phyloP scores from a whole-genome alignment of 2,888 invertebrate species.

The Girardia tigrina region DNA sequence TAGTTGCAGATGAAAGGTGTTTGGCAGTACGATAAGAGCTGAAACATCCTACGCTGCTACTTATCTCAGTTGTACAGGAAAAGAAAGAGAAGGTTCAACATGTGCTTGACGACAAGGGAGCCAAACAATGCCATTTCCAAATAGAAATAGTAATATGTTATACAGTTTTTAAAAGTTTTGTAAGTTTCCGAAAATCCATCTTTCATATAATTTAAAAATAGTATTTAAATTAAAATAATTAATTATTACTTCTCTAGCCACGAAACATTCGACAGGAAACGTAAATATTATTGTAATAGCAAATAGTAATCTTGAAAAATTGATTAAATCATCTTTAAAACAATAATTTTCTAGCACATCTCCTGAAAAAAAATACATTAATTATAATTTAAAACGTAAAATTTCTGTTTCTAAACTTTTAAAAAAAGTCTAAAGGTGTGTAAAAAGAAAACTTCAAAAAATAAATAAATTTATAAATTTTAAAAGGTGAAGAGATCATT shows the following conservation, averaged over 20 bases:
- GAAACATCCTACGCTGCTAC: no score
- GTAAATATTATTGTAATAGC: slow-evolving; percentile 68
- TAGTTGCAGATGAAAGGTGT: no score
- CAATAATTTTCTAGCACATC: slow-evolving; percentile 74
- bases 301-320: slow-evolving; percentile 63
- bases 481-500: no score
- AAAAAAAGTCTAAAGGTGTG: no score
- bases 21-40: no score
- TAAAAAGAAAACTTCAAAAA: no score
- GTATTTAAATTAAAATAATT: neutral
- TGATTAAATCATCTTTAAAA: slow-evolving; percentile 69
- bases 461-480: neutral
- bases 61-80: no score
- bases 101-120: no score
- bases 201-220: neutral
- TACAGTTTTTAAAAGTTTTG: no score
- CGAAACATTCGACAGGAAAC: slow-evolving; percentile 73
- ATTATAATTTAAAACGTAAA: neutral
- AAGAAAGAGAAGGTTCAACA: no score
- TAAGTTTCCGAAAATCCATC: neutral
- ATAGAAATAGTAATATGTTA: no score
- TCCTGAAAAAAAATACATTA: slow-evolving; percentile 49
- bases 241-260: slow-evolving; percentile 61
- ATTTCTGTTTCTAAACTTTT: neutral
- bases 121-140: no score